Evolutionary conservation across 2,888 invertebrate genomes (phyloP), one percentile per base, ranked within the genome.

Genomic region (Lacanobia oleracea): DNA sequence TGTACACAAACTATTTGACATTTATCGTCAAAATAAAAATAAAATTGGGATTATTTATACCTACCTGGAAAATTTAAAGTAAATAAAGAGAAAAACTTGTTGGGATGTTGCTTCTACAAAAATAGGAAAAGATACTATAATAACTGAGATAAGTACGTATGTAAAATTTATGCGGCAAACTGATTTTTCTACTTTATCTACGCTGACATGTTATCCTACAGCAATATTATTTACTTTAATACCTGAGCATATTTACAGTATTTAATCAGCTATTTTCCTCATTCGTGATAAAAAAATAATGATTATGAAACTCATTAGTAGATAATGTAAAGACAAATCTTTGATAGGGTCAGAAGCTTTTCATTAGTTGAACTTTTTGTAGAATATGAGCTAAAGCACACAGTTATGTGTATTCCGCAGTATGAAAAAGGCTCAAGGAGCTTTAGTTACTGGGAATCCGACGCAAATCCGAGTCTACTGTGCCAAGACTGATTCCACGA

Each of bases 11-110:
- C 71, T 59, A 43, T 67, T 65, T 62, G 69, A 65, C 68, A 68
- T 65, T 79, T 81, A 65, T 72, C 76, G 68, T 72, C 71, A 76
- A 81, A 82, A 77, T 80, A 77, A 64, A 50, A 71, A 77, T 66
- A 50, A 54, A 60, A 50, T 23, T 63, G n/a, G 9, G 3, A 48
- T 75, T 79, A 66, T 71, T 64, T 66, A 74, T 56, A 57, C 60
- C 67, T 56, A 66, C 14, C 50, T 69, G 56, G 23, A 27, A 76
- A 56, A 69, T 50, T 2, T 14, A 50, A 45, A 18, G 16, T 53
- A 60, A 65, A 50, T 74, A 73, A 18, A 67, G 51, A 43, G 16
- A 51, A 74, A 69, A 57, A 21, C 10, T 50, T 65, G 12, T 50
- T 65, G 10, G 2, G 6, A 40, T 23, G 48, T 18, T 14, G 12